Percentiles rank a stretch among this genome's conserved stretches.
phyloP scores from a whole-genome alignment of 2,113 vertebrate genomes.

The Thalassoma bifasciatum region DNA sequence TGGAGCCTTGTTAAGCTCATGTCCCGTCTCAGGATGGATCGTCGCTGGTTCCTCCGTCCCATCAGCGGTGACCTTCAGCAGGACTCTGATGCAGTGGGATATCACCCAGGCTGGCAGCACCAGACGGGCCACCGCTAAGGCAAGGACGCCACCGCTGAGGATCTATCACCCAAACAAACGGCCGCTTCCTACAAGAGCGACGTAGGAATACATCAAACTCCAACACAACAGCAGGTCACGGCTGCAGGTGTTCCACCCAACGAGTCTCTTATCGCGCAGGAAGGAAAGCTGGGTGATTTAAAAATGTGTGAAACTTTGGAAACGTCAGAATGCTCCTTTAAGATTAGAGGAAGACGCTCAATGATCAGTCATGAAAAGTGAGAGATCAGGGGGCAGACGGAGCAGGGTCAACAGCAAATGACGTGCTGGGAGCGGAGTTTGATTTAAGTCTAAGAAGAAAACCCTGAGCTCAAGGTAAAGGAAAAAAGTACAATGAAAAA shows the following conservation, averaged over 20 bases:
- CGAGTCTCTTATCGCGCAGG: not conserved
- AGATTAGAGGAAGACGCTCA: not conserved
- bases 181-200: conserved; percentile 49
- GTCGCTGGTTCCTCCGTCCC: conserved; percentile 49
- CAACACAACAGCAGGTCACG: conserved; percentile 58
- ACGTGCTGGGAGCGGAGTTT: too few species aligned
- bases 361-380: too few species aligned
- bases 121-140: conserved; percentile 55
- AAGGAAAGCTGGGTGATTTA: conserved; percentile 1
- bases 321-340: not conserved
- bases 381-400: too few species aligned
- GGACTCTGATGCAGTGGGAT: conserved; percentile 67
- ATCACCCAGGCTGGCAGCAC: conserved; percentile 56
- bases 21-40: conserved; percentile 67
- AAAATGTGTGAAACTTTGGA: not conserved
- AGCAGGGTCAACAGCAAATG: too few species aligned
- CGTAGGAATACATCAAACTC: conserved; percentile 71
- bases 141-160: conserved; percentile 69
- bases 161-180: conserved; percentile 81
- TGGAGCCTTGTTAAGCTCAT: conserved; percentile 47
- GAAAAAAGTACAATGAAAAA: too few species aligned
- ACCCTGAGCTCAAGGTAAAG: too few species aligned
- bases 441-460: too few species aligned
- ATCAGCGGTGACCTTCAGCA: conserved; percentile 76
- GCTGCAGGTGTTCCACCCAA: conserved; percentile 51